These are phyloP conservation scores for Pseudanteris insignis DNA, from an alignment of 2,888 invertebrate species.

Conservation along the genomic window DNA sequence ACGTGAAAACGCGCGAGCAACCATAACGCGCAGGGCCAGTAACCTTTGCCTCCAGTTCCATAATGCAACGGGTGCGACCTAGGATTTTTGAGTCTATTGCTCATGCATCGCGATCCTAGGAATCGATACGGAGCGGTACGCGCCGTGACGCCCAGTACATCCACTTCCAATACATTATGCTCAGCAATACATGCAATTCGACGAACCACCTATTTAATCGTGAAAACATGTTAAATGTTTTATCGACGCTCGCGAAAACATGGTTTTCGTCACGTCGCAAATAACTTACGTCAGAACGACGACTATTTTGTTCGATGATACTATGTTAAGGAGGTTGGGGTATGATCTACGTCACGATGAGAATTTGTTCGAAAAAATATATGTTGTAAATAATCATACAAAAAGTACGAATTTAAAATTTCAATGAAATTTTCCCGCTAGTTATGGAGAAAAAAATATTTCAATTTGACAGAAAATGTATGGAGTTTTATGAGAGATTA, in stretches of 20 bases:
- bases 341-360: no score
- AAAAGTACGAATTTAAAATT: no score
- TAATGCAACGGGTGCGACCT: slow-evolving; percentile 48
- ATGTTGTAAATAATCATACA: no score
- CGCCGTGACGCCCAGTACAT: slow-evolving; percentile 15
- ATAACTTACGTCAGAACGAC: slow-evolving; percentile 9
- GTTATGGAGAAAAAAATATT: no score
- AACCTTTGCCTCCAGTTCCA: slow-evolving; percentile 46
- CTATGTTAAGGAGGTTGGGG: no score
- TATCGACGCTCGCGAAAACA: slow-evolving; percentile 19
- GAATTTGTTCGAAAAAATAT: no score
- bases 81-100: slow-evolving; percentile 39
- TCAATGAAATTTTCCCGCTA: no score
- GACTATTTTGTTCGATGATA: slow-evolving; percentile 5
- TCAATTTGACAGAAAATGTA: no score
- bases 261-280: slow-evolving; percentile 10
- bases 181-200: slow-evolving; percentile 17
- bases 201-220: slow-evolving; percentile 6
- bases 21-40: slow-evolving; percentile 35
- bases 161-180: slow-evolving; percentile 31
- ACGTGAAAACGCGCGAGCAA: slow-evolving; percentile 18
- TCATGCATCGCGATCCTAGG: slow-evolving; percentile 44
- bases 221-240: slow-evolving; percentile 6
- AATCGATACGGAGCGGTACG: slow-evolving; percentile 44
- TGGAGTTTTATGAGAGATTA: no score